Percentiles rank a stretch among this genome's conserved stretches.
Evolutionary conservation across 2,797 vertebrate genomes (phyloP).

Genomic region (Fringilla coelebs): DNA sequence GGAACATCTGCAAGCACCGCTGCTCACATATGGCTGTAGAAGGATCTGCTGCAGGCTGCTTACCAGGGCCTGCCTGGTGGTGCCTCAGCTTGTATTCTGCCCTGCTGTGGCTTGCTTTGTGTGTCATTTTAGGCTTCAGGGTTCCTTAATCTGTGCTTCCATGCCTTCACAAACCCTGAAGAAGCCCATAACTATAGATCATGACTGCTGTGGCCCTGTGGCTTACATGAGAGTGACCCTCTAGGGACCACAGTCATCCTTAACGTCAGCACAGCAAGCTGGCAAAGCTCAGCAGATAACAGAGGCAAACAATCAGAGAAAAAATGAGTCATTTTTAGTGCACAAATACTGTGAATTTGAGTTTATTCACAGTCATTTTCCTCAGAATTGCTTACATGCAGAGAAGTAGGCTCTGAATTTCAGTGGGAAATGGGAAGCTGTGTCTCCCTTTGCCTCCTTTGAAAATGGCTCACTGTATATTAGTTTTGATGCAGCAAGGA

Average conservation of each 20-base stretch:
- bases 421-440: background rate
- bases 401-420: background rate
- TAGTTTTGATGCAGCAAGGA: background rate
- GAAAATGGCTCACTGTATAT: background rate
- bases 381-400: background rate
- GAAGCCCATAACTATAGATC: background rate
- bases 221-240: background rate
- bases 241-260: background rate
- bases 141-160: background rate
- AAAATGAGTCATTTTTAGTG: background rate
- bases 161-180: background rate
- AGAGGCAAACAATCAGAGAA: background rate
- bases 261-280: background rate
- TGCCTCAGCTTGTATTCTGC: background rate
- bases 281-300: background rate
- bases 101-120: background rate
- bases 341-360: background rate
- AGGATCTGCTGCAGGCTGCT: background rate
- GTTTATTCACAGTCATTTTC: background rate
- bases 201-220: background rate
- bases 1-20: background rate
- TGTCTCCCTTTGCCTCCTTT: background rate
- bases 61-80: background rate
- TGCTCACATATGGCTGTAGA: background rate
- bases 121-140: background rate